Conservation (phyloP, 1,140 invertebrate genomes). For the Steinernema feltiae region DNA sequence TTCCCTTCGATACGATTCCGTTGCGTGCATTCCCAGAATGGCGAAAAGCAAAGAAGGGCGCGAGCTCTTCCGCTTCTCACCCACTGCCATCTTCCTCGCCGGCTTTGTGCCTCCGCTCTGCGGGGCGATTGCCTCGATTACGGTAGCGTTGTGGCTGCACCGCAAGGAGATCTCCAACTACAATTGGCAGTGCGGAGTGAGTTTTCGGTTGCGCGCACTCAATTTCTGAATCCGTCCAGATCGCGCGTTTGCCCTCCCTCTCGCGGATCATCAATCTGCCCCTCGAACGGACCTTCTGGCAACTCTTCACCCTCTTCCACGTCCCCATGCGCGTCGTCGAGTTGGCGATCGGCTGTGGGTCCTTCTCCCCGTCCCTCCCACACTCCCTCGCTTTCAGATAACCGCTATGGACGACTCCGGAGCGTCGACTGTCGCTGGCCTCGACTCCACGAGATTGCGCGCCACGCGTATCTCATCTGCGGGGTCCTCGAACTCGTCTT, state of each 20-base stretch:
- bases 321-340: constrained; percentile 30
- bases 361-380: not conserved
- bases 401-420: constrained; percentile 24
- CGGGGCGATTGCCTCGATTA: constrained; percentile 26
- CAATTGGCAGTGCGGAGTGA: constrained; percentile 33
- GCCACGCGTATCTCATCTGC: constrained; percentile 23
- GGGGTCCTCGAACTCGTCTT: constrained; percentile 30
- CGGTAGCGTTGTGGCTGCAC: constrained; percentile 26
- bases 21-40: not conserved
- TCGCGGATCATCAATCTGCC: constrained; percentile 34
- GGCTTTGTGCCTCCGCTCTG: constrained; percentile 34
- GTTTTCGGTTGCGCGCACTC: not conserved
- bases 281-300: constrained; percentile 32
- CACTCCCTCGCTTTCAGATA: constrained; percentile 16
- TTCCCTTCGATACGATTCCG: too few species aligned
- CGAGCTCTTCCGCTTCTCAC: constrained; percentile 18
- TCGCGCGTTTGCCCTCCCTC: constrained; percentile 30
- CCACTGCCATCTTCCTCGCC: constrained; percentile 25
- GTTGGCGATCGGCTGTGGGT: constrained; percentile 30
- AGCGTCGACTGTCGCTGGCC: constrained; percentile 8
- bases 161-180: constrained; percentile 31
- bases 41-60: not conserved
- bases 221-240: constrained; percentile 11
- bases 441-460: constrained; percentile 21
- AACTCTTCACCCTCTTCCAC: constrained; percentile 32